Evolutionary conservation across 1,140 invertebrate genomes (phyloP), one percentile per base, ranked within the genome.

Genomic region (Drosophila tristis): DNA sequence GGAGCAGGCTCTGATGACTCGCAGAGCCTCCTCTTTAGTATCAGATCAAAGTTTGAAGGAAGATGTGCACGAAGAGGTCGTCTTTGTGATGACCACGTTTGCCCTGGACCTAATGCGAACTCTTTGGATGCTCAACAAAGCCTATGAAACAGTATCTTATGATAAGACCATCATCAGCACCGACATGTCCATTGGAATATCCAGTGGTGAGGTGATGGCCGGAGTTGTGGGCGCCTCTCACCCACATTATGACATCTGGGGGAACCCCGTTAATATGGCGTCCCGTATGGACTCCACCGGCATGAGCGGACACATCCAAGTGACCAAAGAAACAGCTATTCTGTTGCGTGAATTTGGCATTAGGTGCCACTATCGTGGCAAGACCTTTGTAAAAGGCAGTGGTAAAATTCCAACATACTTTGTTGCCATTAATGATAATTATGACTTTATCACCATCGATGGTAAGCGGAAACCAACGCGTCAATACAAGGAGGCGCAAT

Each of bases 231-330:
- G 97, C 1, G 96, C 96, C 1, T 94, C 96, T 16, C 98, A 98
- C 86, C 97, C 97, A 0, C 93, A 97, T 7, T 91, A 91, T 35
- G 90, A 98, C 92, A 97, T 98, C 77, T 98, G 97, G 97, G 97
- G 97, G 0, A 96, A 98, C 93, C 96, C 97, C 2, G 97, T 98
- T 0, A 98, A 98, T 92, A 96, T 98, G 94, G 97, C 97, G 1
- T 98, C 97, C 9, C 93, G 98, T 74, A 98, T 98, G 96, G 97
- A 98, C 73, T 96, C 96, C 0, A 96, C 95, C 0, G 97, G 97
- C 15, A 92, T 95, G 72, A 93, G 94, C 16, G 96, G 96, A 47
- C 94, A 94, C 89, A 97, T 98, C 82, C 96, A 97, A 92, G 94
- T 96, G 1, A 96, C 95, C 7, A 94, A 95, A 85, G 93, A 95